A percentile compares a stretch with the other conserved stretches of the same genome.
Evolutionary conservation across 2,113 vertebrate species (phyloP).

Genomic region (Pangasianodon hypophthalmus): DNA sequence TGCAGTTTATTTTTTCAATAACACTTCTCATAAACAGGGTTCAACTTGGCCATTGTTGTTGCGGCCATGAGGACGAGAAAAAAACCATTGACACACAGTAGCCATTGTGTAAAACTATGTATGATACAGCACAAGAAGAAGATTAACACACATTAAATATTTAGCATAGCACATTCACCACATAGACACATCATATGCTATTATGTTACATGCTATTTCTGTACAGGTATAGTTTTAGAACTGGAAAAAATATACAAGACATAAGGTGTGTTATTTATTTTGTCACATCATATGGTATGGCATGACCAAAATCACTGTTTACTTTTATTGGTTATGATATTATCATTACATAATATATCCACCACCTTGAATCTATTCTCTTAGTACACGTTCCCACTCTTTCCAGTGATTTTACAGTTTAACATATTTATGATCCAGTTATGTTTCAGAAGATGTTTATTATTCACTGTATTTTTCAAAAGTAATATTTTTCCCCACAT

Average conservation of each 20-base stretch:
- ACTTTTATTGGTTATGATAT: no score
- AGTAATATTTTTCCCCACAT: not conserved
- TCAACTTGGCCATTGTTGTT: no score
- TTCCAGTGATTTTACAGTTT: not conserved
- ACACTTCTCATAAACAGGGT: no score
- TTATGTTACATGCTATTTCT: not conserved
- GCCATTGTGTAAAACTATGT: not conserved
- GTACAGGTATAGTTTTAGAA: not conserved
- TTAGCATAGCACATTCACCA: not conserved
- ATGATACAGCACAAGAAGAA: not conserved
- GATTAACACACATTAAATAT: not conserved
- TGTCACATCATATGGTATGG: not conserved
- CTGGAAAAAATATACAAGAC: not conserved
- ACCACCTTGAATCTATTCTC: not conserved
- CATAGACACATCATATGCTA: not conserved
- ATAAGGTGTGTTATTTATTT: not conserved
- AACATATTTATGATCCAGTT: not conserved
- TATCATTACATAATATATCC: not conserved
- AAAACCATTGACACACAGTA: not conserved
- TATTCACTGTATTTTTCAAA: not conserved
- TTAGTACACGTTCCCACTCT: not conserved
- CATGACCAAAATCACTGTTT: not conserved
- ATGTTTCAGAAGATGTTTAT: not conserved
- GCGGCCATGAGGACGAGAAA: no score
- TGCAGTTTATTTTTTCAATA: no score